These are phyloP conservation scores for Phasianus colchicus DNA, from an alignment of 2,113 vertebrate species.

Conservation along the genomic window DNA sequence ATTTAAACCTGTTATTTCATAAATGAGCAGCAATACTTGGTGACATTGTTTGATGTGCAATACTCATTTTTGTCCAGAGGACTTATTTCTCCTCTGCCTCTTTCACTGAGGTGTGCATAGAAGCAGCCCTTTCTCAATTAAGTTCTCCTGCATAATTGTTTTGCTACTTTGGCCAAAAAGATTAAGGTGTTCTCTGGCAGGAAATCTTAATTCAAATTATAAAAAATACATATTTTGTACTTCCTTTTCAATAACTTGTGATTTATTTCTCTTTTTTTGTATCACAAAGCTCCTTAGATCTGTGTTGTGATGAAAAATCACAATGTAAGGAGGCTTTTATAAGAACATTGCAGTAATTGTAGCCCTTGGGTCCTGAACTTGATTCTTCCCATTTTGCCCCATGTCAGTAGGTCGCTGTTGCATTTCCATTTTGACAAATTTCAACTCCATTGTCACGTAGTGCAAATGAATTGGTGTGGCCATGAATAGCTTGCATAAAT, in stretches of 20 bases:
- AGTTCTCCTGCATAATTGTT: constrained; percentile 3
- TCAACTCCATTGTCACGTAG: not conserved
- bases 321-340: not conserved
- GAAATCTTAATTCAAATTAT: constrained; percentile 35
- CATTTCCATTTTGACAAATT: constrained; percentile 20
- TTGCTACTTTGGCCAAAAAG: constrained; percentile 31
- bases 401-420: not conserved
- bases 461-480: not conserved
- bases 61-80: not conserved
- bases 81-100: not conserved
- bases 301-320: constrained; percentile 2
- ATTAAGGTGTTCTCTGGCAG: not conserved
- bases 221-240: not conserved
- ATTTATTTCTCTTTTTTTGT: not conserved
- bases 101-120: not conserved
- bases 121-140: constrained; percentile 35
- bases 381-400: not conserved
- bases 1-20: not conserved
- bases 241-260: not conserved
- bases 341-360: not conserved
- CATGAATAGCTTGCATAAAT: constrained; percentile 26
- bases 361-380: not conserved
- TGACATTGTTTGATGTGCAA: not conserved
- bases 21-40: not conserved
- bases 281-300: constrained; percentile 16